Evolutionary conservation across 2,888 invertebrate genomes (phyloP).

Genomic region (Chironomus tentans): DNA sequence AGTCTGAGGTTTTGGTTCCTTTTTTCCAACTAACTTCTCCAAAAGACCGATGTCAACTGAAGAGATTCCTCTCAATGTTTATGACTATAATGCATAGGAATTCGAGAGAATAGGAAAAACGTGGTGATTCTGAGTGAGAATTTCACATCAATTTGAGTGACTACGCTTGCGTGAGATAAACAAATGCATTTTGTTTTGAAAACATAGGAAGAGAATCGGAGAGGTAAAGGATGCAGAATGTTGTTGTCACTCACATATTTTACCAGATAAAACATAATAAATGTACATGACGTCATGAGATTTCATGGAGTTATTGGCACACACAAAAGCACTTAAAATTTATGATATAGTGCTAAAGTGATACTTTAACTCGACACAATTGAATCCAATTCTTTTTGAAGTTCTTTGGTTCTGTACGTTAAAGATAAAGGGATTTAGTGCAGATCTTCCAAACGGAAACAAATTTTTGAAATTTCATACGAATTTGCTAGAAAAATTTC

Average conservation of each 20-base stretch:
- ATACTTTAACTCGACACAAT: neutral
- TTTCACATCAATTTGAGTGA: neutral
- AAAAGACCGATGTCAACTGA: conserved; percentile 14
- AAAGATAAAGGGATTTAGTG: too few species aligned
- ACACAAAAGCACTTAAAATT: neutral
- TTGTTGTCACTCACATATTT: neutral
- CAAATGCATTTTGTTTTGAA: neutral
- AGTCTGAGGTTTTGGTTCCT: too few species aligned
- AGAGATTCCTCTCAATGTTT: conserved; percentile 21
- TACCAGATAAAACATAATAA: neutral
- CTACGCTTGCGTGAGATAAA: neutral
- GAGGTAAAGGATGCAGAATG: neutral
- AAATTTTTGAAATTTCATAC: too few species aligned
- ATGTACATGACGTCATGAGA: neutral
- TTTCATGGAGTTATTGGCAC: neutral
- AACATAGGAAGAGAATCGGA: neutral
- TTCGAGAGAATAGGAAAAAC: neutral
- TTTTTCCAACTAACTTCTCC: neutral
- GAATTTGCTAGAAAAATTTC: too few species aligned
- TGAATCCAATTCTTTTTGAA: too few species aligned
- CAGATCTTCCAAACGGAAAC: too few species aligned
- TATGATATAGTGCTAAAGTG: neutral
- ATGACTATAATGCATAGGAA: conserved; percentile 8
- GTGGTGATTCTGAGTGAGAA: neutral
- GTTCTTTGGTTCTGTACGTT: too few species aligned